phyloP scores from a whole-genome alignment of 2,113 vertebrate species.

The Falco punctatus region DNA sequence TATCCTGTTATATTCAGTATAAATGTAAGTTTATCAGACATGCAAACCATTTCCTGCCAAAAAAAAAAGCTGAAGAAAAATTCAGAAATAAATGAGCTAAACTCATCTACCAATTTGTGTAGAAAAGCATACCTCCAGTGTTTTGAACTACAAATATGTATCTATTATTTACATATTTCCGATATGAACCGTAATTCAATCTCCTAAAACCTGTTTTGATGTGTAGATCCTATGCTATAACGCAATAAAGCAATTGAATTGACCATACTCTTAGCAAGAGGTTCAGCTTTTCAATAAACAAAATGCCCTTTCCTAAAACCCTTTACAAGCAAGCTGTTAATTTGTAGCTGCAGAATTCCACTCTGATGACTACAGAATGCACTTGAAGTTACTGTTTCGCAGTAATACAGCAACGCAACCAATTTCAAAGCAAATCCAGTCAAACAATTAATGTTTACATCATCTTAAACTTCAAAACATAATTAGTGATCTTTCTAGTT shows the following conservation, averaged over 20 bases:
- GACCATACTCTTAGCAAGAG: neutral
- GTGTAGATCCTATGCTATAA: neutral
- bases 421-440: neutral
- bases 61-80: neutral
- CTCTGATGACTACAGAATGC: neutral
- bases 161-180: neutral
- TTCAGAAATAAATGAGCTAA: neutral
- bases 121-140: neutral
- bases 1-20: neutral
- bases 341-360: neutral
- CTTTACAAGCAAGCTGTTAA: neutral
- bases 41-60: neutral
- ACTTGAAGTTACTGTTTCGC: neutral
- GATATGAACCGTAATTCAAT: neutral
- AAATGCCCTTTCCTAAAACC: neutral
- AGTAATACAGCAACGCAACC: neutral
- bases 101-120: neutral
- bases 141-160: neutral
- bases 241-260: neutral
- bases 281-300: neutral
- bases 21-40: neutral
- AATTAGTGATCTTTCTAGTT: constrained; percentile 35
- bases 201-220: neutral
- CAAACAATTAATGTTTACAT: neutral
- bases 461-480: constrained; percentile 7